A percentile compares a stretch with the other conserved stretches of the same genome.
Conservation (phyloP, 2,797 vertebrate genomes). For the Halcyon smyrnensis region DNA sequence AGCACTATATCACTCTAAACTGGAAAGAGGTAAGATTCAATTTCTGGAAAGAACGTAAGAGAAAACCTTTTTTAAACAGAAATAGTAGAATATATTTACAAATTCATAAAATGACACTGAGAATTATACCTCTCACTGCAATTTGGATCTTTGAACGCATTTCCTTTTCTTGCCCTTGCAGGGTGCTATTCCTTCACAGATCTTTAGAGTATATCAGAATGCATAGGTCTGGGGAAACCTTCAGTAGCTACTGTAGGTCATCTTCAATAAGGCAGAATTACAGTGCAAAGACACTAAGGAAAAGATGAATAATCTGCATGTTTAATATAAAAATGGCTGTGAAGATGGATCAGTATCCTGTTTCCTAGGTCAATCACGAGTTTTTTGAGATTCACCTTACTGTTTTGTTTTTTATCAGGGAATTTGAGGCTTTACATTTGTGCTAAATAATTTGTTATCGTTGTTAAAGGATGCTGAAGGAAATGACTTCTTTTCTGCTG, state of each 20-base stretch:
- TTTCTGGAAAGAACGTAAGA: not conserved
- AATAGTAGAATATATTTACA: not conserved
- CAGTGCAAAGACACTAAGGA: not conserved
- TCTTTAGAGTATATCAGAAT: not conserved
- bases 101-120: not conserved
- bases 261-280: not conserved
- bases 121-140: not conserved
- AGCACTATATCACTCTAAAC: conserved; percentile 35
- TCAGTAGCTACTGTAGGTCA: not conserved
- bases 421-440: not conserved
- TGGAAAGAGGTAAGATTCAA: conserved; percentile 69
- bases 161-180: not conserved
- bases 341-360: not conserved
- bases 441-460: not conserved
- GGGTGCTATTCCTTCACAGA: not conserved
- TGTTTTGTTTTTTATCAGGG: not conserved
- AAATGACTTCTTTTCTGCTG: conserved; percentile 73
- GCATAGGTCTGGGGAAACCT: not conserved
- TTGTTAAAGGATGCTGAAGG: conserved; percentile 60
- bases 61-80: not conserved
- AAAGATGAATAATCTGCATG: not conserved
- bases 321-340: not conserved
- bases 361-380: not conserved
- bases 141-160: not conserved
- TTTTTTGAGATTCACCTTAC: not conserved